Evolutionary conservation across 1,140 invertebrate genomes (phyloP), one percentile per base, ranked within the genome.

Genomic region (Drusus annulatus): DNA sequence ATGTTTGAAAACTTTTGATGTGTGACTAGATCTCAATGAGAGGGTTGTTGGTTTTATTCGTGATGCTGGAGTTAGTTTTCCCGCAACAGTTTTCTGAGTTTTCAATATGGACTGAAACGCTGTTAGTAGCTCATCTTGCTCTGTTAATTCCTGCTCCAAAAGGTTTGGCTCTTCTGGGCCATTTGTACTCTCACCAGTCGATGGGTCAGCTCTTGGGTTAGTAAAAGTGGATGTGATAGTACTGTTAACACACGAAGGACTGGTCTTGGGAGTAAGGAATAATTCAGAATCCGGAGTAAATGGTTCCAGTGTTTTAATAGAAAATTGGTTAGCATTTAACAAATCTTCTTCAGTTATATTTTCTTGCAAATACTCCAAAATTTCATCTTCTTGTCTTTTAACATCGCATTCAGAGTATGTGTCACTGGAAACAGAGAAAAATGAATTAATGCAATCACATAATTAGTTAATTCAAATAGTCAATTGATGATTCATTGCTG

Each of bases 391-490:
- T 84, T 89, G 86, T 60, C 85, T 84, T 84, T 85, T 86, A 52
- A 89, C 86, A 81, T 89, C 84, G 73, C 88, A 89, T 80, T 89
- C 87, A 74, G 88, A 88, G 71, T 89, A 89, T 13, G 85, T 86
- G 82, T 89, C 88, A 80, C 88, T 89, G 85, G 79, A 86, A 88
- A 85, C 62, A 77, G 78, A 63, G 15, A 63, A 16, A 63, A 3
- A 56, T 21, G 8, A 2, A 28, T 60, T 81, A 56, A 17, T 56
- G 54, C 5, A 6, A 17, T 56, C 19, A n/a, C n/a, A 28, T 28
- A 8, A 56, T 17, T 56, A 56, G n/a, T 6, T 56, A 8, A 56
- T 45, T 45, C 36, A 45, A 45, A 45, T 45, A 8, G 13, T 45
- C 36, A 45, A 45, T 56, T 17, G 8, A 19, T 17, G 3, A 56